A percentile compares a stretch with the other conserved stretches of the same genome.
These are phyloP conservation scores for Brachyrhaphis roseni DNA, from an alignment of 2,797 vertebrate genomes.

Conservation along the genomic window DNA sequence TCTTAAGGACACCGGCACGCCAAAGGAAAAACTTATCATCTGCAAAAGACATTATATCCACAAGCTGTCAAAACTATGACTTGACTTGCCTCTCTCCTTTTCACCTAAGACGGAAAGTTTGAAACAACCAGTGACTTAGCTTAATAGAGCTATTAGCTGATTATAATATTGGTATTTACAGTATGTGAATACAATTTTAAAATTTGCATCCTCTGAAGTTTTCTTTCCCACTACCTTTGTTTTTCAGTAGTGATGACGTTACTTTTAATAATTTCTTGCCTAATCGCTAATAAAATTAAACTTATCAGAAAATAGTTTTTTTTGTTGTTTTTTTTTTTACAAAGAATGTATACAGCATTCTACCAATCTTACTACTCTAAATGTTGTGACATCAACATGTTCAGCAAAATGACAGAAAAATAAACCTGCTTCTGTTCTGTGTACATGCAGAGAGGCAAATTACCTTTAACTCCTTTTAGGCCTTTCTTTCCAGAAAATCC, in stretches of 20 bases:
- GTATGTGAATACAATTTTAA: neutral
- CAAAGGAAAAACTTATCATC: neutral
- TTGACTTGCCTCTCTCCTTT: neutral
- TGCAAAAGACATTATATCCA: neutral
- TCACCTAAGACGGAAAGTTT: neutral
- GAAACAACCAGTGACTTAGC: neutral
- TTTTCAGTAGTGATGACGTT: neutral
- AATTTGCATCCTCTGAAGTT: neutral
- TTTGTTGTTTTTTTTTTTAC: neutral
- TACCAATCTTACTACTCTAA: neutral
- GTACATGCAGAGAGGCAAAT: slow-evolving; percentile 2
- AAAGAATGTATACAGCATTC: neutral
- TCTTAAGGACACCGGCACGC: neutral
- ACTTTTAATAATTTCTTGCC: neutral
- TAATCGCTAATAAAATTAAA: neutral
- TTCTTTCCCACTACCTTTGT: neutral
- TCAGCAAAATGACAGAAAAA: slow-evolving; percentile 13
- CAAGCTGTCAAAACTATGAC: neutral
- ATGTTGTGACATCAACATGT: neutral
- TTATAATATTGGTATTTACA: neutral
- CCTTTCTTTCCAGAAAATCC: slow-evolving; percentile 61
- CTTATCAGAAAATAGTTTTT: neutral
- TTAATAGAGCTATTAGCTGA: neutral
- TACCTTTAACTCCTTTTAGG: slow-evolving; percentile 67
- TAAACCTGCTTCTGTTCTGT: slow-evolving; percentile 1